These are phyloP conservation scores for Heliconius ethilla DNA, from an alignment of 2,888 invertebrate species.

Conservation along the genomic window DNA sequence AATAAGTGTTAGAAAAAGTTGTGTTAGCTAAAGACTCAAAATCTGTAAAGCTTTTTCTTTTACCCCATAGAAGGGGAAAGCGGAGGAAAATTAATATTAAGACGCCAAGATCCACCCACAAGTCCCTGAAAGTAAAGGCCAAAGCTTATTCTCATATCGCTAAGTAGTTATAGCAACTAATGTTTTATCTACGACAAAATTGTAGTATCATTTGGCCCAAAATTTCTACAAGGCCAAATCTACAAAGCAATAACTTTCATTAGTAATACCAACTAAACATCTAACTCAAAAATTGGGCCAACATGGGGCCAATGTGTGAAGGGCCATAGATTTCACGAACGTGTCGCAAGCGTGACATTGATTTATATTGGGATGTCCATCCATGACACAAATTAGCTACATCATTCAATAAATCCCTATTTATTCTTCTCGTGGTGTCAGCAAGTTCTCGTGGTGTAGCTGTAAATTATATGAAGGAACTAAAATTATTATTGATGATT, in stretches of 20 bases:
- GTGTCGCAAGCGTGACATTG: conserved; percentile 42
- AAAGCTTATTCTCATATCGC: neutral
- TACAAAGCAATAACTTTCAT: neutral
- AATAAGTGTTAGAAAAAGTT: no score
- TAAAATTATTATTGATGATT: conserved; percentile 30
- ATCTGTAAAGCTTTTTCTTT: no score
- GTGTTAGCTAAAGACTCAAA: no score
- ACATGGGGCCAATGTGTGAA: conserved; percentile 14
- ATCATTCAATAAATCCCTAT: conserved; percentile 42
- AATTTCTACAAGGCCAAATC: neutral
- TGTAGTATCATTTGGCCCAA: neutral
- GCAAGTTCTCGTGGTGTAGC: conserved; percentile 34
- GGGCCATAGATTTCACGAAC: conserved; percentile 24
- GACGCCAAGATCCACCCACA: no score
- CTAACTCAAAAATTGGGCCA: neutral
- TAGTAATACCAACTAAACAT: neutral
- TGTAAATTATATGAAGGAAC: conserved; percentile 24
- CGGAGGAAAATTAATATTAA: no score
- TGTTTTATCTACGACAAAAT: no score
- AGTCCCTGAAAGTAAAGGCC: neutral
- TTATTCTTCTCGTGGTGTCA: conserved; percentile 39
- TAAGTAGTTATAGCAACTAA: no score
- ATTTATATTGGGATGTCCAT: conserved; percentile 44
- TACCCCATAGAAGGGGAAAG: no score
- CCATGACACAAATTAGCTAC: conserved; percentile 42